A percentile compares a stretch with the other conserved stretches of the same genome.
These are phyloP conservation scores for Pantala flavescens DNA, from an alignment of 1,140 invertebrate species.

Conservation along the genomic window DNA sequence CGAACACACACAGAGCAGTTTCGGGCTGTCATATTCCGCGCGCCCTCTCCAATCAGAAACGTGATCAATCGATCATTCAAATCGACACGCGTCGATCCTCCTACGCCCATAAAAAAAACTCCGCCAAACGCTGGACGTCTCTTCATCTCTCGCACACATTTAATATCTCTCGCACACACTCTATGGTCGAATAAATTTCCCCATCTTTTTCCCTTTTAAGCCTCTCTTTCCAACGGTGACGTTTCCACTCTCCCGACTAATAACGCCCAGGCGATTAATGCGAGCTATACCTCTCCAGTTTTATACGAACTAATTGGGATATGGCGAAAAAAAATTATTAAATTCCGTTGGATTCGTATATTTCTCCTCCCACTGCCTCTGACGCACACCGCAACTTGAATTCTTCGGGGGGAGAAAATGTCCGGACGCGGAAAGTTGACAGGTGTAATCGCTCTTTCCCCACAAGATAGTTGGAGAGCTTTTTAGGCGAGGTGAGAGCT, in stretches of 20 bases:
- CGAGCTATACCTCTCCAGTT: neutral
- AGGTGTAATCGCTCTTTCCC: too few species aligned
- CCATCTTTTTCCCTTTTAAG: neutral
- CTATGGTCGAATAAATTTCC: neutral
- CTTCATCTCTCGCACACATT: too few species aligned
- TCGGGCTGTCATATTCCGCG: neutral
- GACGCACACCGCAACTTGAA: too few species aligned
- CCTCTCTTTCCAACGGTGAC: neutral
- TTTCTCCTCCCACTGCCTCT: too few species aligned
- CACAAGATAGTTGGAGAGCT: too few species aligned
- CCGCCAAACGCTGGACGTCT: neutral
- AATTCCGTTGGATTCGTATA: too few species aligned
- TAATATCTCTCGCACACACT: too few species aligned
- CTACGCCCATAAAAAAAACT: neutral
- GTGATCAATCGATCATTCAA: neutral
- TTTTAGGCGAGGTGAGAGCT: too few species aligned
- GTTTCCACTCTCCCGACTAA: neutral
- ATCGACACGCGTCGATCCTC: neutral
- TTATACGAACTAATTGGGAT: slow-evolving; percentile 7
- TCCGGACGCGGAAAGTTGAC: too few species aligned
- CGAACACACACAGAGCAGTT: neutral
- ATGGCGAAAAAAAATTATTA: neutral
- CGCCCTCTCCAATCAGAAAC: slow-evolving; percentile 7
- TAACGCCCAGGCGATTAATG: neutral
- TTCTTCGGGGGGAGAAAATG: too few species aligned